phyloP scores from a whole-genome alignment of 2,113 vertebrate species.

The Pionites leucogaster region DNA sequence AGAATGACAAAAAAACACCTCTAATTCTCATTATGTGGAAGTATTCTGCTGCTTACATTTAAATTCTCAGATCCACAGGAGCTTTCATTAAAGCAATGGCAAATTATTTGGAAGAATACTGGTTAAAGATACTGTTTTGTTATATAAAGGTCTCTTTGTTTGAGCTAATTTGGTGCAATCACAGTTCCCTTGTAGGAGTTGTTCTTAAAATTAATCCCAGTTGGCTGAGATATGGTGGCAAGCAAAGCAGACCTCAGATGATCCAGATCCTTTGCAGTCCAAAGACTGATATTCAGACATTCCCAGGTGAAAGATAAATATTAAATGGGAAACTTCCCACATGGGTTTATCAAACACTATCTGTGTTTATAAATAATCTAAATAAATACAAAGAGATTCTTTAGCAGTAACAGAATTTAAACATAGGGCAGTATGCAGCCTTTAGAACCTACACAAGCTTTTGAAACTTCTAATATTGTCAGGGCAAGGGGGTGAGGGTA shows the following conservation, averaged over 20 bases:
- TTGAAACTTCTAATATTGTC: not conserved
- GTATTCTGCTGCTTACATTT: not conserved
- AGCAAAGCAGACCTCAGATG: not conserved
- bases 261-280: not conserved
- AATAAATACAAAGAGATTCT: not conserved
- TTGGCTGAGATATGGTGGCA: not conserved
- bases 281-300: not conserved
- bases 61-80: not conserved
- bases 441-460: not conserved
- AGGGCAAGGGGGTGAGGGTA: accelerated
- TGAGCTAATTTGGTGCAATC: not conserved
- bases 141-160: not conserved
- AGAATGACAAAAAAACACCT: not conserved
- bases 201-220: not conserved
- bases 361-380: not conserved
- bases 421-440: not conserved
- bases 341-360: not conserved
- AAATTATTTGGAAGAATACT: not conserved
- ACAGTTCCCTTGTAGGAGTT: not conserved
- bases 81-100: not conserved
- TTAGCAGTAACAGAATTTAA: not conserved
- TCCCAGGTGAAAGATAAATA: not conserved
- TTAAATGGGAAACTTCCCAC: not conserved
- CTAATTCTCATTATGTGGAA: not conserved
- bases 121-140: not conserved